Base-by-base conservation (phyloP, 2,113 vertebrate genomes). In the Labrus mixtus region DNA sequence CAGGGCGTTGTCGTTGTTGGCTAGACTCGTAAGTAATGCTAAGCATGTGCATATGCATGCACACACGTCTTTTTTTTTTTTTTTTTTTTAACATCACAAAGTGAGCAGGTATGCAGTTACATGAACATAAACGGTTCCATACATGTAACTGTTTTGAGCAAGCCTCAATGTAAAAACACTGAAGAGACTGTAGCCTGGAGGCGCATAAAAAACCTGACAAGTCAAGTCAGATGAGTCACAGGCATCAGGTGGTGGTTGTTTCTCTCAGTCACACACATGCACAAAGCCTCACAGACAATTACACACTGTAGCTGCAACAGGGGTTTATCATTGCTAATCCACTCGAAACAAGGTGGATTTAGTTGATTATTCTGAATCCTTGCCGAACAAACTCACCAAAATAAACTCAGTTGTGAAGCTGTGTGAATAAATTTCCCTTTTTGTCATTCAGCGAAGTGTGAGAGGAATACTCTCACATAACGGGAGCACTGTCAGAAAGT, bases 191-290 rank as follows among this genome's bases (percentile, higher is more conserved):
- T 17, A 48, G 79, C 82, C 57, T 63, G 46, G 16, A 86, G 78
- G 70, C 1, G 66, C 43, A 54, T 4, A 71, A 51, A 51, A 76
- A 87, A 68, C 84, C 45, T 81, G 88, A 92, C 71, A n/a, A 25
- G 86, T 78, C 90, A 90, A 66, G 90, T 67, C 72, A 1, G 46
- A 57, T 74, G 73, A 87, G 56, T 87, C 85, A 89, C 15, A 57
- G 61, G 73, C 33, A 12, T 72, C 41, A 62, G 63, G 51, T 45
- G 66, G 43, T 23, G 69, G 60, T 50, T 55, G 57, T 39, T 72
- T 71, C 50, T 11, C 55, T n/a, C n/a, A 58, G 8, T 41, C 25
- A 29, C 23, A 76, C 41, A 73, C 51, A 19, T 10, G 19, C 29
- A 67, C 48, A 64, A 45, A 55, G 48, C 20, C 43, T 53, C 74